Conservation (phyloP, 2,888 invertebrate genomes). For the Heterodera filipjevi region DNA sequence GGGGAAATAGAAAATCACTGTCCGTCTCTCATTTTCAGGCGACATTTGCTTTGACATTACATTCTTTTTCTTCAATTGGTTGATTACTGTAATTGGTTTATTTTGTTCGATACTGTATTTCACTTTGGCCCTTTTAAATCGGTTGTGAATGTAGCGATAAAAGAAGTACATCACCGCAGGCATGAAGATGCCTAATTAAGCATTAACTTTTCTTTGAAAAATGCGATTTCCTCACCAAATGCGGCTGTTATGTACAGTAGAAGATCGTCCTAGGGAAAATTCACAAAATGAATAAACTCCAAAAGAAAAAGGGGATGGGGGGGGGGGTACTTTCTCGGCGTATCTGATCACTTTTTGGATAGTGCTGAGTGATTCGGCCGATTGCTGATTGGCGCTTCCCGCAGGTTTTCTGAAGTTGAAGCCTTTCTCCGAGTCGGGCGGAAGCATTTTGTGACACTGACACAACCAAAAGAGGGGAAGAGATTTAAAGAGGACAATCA, state of each 20-base stretch:
- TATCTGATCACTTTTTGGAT: conserved; percentile 36
- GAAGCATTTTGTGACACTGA: conserved; percentile 12
- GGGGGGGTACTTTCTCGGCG: conserved; percentile 25
- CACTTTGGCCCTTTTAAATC: not conserved
- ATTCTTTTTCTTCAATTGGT: conserved; percentile 21
- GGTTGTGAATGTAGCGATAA: conserved; percentile 29
- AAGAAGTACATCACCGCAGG: conserved; percentile 38
- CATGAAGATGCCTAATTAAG: conserved; percentile 31
- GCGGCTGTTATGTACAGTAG: conserved; percentile 34
- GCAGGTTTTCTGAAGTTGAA: conserved; percentile 10
- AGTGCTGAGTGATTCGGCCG: conserved; percentile 25
- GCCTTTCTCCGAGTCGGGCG: conserved; percentile 10
- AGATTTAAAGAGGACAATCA: not conserved
- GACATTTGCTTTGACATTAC: not conserved
- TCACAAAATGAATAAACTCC: not conserved
- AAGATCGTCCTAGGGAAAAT: conserved; percentile 25
- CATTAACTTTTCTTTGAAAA: not conserved
- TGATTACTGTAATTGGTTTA: not conserved
- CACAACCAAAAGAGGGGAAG: not conserved
- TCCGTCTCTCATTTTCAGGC: not conserved
- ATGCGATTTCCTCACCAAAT: not conserved
- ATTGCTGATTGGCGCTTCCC: not conserved
- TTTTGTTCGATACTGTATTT: not conserved
- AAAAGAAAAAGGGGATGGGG: not conserved
- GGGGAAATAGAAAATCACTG: conserved; percentile 32